Base-by-base conservation (phyloP, 1,140 invertebrate species). In the Hormaphis cornu region DNA sequence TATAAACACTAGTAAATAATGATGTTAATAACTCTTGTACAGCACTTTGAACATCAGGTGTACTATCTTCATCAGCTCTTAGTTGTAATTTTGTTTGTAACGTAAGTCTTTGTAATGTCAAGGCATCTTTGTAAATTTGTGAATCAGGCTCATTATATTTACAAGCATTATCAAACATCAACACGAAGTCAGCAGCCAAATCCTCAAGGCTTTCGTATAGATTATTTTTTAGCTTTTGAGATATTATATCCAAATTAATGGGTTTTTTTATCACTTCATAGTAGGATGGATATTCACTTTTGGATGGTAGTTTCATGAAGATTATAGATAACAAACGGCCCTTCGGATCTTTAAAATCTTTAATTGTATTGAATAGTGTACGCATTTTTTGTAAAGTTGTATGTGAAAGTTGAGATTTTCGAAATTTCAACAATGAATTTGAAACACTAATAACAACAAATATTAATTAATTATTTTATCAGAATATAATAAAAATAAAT, bases 91-190 rank as follows among this genome's bases (percentile, higher is more conserved):
- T 97, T 35, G 93, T 93, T 82, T 97, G 93, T 48, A 97, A 92
- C n/a, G 70, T 91, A 30, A 97, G 82, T 74, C 92, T 81, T 80
- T 98, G 95, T 71, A 99, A 79, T 35, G 93, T 89, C 59, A 98
- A 80, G 0, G 96, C 95, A 80, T 98, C 96, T 81, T 98, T 98
- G 78, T 99, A 99, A 74, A 99, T 97, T 77, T 96, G 91, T 0
- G 95, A 98, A 78, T 98, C 95, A 0, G 97, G 96, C 78, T 99
- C 97, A 79, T 99, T 99, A 78, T 97, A 99, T 80, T 97, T 97
- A 81, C 95, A 98, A 28, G 96, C 97, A 79, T 99, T 99, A 75
- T 99, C 95, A 79, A 99, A 96, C 93, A 99, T 97, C 16, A 97
- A 81, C 73, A 94, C 87, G 76, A 98, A 91, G 80, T 99, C 97